Conservation (phyloP, 2,797 vertebrate species). For the Echeneis naucrates region DNA sequence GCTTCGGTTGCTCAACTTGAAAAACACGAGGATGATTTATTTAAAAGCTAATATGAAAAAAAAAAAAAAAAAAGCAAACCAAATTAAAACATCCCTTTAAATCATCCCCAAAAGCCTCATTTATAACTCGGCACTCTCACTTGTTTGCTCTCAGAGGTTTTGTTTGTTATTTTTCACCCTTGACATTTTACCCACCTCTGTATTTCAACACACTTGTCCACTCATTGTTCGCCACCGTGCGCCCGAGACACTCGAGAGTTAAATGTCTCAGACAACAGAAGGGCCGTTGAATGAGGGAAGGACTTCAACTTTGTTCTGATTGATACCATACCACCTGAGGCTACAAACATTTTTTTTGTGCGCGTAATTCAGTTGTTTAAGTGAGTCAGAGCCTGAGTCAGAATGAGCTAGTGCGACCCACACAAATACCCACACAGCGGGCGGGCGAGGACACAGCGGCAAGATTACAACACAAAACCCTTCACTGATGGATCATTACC, state of each 20-base stretch:
- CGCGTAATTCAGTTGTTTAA: background rate
- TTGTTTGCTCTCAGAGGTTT: too few species aligned
- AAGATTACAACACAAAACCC: slow-evolving; percentile 17
- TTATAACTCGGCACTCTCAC: background rate
- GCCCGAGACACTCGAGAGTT: background rate
- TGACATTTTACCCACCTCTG: background rate
- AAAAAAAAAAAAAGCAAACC: too few species aligned
- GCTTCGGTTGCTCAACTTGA: too few species aligned
- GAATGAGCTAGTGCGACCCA: slow-evolving; percentile 5
- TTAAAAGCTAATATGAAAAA: too few species aligned
- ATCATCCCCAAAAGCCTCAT: too few species aligned
- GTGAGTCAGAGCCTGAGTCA: slow-evolving; percentile 49
- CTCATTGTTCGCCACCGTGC: background rate
- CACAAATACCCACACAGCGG: background rate
- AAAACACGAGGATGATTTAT: too few species aligned
- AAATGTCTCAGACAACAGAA: background rate
- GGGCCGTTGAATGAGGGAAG: background rate
- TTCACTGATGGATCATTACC: slow-evolving; percentile 33
- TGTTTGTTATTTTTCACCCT: background rate
- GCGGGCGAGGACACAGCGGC: background rate
- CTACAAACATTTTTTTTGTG: slow-evolving; percentile 13
- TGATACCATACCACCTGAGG: slow-evolving; percentile 7
- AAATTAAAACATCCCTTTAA: too few species aligned
- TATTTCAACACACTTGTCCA: background rate
- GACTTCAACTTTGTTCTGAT: slow-evolving; percentile 10